A percentile compares a stretch with the other conserved stretches of the same genome.
Evolutionary conservation across 2,888 invertebrate species (phyloP).

Genomic region (Nycteola revayana): DNA sequence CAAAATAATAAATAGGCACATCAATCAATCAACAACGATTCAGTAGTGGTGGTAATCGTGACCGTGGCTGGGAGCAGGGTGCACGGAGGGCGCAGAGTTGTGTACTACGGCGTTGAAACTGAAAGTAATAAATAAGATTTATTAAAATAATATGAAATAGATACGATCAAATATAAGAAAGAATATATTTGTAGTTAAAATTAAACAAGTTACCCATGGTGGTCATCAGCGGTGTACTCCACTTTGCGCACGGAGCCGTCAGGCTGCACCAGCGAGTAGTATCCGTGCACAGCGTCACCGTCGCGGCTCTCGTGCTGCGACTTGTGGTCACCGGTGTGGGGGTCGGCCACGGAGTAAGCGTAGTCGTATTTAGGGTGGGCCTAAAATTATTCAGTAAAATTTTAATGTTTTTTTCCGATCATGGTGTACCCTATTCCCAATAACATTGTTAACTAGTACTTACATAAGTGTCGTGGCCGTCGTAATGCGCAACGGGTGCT

Average conservation of each 20-base stretch:
- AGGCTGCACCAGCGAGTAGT: conserved; percentile 79
- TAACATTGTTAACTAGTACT: too few relatives aligned
- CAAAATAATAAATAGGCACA: conserved; percentile 19
- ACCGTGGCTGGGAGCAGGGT: conserved; percentile 51
- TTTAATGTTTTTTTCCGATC: too few relatives aligned
- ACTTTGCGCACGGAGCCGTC: conserved; percentile 66
- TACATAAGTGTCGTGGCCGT: conserved; percentile 43
- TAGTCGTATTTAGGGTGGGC: conserved; percentile 69
- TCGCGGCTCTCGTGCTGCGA: conserved; percentile 77
- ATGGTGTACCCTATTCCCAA: too few relatives aligned
- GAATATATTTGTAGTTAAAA: too few relatives aligned
- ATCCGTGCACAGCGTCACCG: conserved; percentile 81
- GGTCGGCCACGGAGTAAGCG: conserved; percentile 78
- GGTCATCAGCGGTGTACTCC: conserved; percentile 64
- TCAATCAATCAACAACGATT: conserved; percentile 9
- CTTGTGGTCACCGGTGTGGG: conserved; percentile 83
- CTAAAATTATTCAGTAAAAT: too few relatives aligned
- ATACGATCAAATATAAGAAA: neutral
- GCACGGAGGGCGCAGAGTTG: conserved; percentile 61
- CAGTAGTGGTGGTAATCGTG: conserved; percentile 49
- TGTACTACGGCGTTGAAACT: conserved; percentile 77
- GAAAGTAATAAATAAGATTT: conserved; percentile 26
- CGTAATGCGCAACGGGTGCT: conserved; percentile 38
- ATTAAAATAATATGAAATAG: neutral
- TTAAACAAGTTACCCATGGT: conserved; percentile 17